phyloP scores from a whole-genome alignment of 2,797 vertebrate species.

The Rhadinocentrus ornatus region DNA sequence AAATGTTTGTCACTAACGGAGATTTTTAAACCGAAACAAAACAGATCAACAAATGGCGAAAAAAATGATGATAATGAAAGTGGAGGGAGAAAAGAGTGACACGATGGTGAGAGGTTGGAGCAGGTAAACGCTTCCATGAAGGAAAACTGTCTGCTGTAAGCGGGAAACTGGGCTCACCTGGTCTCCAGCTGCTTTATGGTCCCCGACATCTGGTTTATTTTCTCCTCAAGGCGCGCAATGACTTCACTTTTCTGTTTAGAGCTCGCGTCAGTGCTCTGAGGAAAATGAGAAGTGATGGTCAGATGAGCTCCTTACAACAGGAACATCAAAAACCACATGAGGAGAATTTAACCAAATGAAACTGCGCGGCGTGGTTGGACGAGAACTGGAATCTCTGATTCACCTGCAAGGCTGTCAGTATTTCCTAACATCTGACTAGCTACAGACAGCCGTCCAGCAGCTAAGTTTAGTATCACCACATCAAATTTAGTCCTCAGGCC shows the following conservation, averaged over 20 bases:
- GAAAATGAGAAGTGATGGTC: neutral
- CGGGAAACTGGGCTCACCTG: conserved; percentile 84
- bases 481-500: no score
- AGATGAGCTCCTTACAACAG: neutral
- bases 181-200: conserved; percentile 95
- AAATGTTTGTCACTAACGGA: conserved; percentile 92
- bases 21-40: conserved; percentile 6
- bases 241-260: conserved; percentile 95
- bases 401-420: no score
- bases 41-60: conserved; percentile 15
- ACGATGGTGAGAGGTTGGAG: conserved; percentile 74
- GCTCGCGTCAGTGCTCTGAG: conserved; percentile 89
- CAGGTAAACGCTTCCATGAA: neutral
- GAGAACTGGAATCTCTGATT: no score
- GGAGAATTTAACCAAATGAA: no score
- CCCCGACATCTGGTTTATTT: conserved; percentile 95
- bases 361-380: no score
- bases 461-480: no score
- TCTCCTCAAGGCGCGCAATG: conserved; percentile 94
- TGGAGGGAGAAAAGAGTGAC: conserved; percentile 68
- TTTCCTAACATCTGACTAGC: no score
- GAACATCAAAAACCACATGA: no score
- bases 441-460: no score
- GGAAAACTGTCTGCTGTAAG: neutral
- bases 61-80: conserved; percentile 70